phyloP scores from a whole-genome alignment of 1,140 invertebrate genomes.

The Scaptomyza graminum region DNA sequence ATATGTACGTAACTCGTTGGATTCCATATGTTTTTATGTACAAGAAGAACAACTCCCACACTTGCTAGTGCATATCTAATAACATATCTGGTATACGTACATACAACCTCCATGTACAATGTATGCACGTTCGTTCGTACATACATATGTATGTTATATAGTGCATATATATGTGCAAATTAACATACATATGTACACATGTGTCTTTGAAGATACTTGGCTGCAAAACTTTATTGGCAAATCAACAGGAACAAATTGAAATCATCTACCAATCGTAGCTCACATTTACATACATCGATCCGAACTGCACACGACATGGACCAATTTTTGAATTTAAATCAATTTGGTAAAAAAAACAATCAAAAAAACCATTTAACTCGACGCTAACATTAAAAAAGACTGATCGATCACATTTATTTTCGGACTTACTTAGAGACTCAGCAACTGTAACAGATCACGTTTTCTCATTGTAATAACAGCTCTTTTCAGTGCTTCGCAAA shows the following conservation, averaged over 20 bases:
- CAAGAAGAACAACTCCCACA: conserved; percentile 4
- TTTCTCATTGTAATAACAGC: conserved; percentile 76
- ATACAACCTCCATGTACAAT: background rate
- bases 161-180: background rate
- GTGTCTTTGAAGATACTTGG: background rate
- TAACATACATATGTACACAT: background rate
- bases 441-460: conserved; percentile 22
- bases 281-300: background rate
- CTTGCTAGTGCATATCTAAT: conserved; percentile 6
- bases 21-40: conserved; percentile 21
- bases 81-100: background rate
- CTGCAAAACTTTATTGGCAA: background rate
- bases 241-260: background rate
- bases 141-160: background rate
- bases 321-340: too few relatives aligned
- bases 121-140: background rate
- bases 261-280: too few relatives aligned
- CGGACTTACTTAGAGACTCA: background rate
- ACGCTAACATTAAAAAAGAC: too few relatives aligned
- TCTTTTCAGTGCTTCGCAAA: conserved; percentile 80
- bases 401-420: too few relatives aligned
- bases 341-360: too few relatives aligned
- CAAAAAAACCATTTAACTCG: too few relatives aligned
- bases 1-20: conserved; percentile 35
- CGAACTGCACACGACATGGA: background rate